Evolutionary conservation across 2,113 vertebrate species (phyloP), one percentile per base, ranked within the genome.

Genomic region (Sitta europaea): DNA sequence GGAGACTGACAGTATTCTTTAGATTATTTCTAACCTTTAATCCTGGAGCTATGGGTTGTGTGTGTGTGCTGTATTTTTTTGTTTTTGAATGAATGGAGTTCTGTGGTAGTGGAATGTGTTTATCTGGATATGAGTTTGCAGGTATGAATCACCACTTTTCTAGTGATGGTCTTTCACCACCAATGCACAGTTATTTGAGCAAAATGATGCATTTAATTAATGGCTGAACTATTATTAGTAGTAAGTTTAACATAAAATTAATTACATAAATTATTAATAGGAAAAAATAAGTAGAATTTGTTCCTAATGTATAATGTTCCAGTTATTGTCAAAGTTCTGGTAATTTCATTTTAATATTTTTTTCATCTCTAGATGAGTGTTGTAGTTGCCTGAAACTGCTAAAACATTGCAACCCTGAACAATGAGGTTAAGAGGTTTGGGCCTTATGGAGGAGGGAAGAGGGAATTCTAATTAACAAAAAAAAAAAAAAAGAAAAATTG

Each of bases 361-460:
- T 6, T 36, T 54, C 12, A 59, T n/a, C 25, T 68, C 11, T 80
- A 53, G 54, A 9, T 75, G 43, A 83, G 31, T 0, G 0, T 18
- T 70, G 35, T 25, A 53, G 22, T 86, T 86, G 10, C 33, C 42
- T 91, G 58, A 76, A 86, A 57, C 9, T 53, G 43, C n/a, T 79
- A 13, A 43, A 40, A 73, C 6, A 8, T 66, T 70, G 8, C 13
- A 53, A 6, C 18, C 4, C 17, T 43, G n/a, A 75, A 16, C 8
- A 73, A 13, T n/a, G 47, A 23, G 25, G 4, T 80, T 35, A 63
- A 71, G 35, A 47, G 33, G 8, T 33, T 10, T 73, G 36, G 43
- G 35, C 9, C 33, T 48, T 65, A 13, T 38, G 24, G 40, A 61
- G 13, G 9, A 90, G n/a, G 53, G 13, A 54, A 4, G 8, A 53